These are phyloP conservation scores for Poeciliopsis gracilis DNA, from an alignment of 2,797 vertebrate species.

Conservation along the genomic window DNA sequence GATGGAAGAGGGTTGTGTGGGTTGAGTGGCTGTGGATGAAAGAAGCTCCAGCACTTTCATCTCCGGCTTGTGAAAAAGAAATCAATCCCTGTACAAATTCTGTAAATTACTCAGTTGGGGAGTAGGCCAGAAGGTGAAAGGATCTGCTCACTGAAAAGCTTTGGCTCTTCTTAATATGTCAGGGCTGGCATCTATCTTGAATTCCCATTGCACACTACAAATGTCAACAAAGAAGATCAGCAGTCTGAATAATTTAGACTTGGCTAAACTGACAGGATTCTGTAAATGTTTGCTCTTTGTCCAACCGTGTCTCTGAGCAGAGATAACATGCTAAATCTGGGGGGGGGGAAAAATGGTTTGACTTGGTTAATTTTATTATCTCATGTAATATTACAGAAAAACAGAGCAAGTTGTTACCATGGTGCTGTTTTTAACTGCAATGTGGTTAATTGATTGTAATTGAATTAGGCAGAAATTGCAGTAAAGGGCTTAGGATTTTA, in stretches of 20 bases:
- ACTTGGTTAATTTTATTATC: neutral
- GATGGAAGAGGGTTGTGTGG: slow-evolving; percentile 43
- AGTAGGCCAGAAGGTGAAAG: slow-evolving; percentile 41
- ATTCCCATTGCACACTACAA: slow-evolving; percentile 1
- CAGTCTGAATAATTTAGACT: slow-evolving; percentile 39
- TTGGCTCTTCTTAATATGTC: slow-evolving; percentile 5
- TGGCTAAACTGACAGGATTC: slow-evolving; percentile 20
- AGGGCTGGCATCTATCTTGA: slow-evolving; percentile 9
- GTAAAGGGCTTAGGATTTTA: neutral
- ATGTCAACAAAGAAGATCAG: slow-evolving; percentile 19
- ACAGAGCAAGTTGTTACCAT: neutral
- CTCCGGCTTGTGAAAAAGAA: slow-evolving; percentile 41
- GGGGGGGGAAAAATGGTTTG: neutral
- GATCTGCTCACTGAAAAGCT: slow-evolving; percentile 29
- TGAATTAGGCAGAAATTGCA: neutral
- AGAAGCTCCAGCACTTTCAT: slow-evolving; percentile 64
- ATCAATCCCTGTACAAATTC: slow-evolving; percentile 45
- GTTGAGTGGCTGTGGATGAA: slow-evolving; percentile 61
- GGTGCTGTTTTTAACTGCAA: neutral
- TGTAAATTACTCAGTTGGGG: slow-evolving; percentile 37
- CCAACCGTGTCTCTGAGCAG: slow-evolving; percentile 21
- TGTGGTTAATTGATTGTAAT: neutral
- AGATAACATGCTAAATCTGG: slow-evolving; percentile 15
- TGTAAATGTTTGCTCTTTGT: slow-evolving; percentile 21
- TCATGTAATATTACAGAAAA: neutral